Conservation (phyloP, 2,888 invertebrate species). For the Pammene fasciana region DNA sequence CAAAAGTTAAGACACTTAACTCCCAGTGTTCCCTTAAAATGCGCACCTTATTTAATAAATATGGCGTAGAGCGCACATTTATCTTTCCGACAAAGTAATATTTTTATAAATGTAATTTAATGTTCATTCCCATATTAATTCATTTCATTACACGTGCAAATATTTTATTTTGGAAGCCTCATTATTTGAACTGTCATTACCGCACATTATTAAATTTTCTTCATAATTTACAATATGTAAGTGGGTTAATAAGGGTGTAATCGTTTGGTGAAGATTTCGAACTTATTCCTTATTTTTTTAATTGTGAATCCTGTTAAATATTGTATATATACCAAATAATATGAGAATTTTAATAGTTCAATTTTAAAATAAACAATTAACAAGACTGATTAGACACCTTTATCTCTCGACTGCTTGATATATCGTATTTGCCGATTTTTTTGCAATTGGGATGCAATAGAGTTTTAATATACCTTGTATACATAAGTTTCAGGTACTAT, state of each 20-base stretch:
- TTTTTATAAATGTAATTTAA: slow-evolving; percentile 27
- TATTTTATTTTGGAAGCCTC: not conserved
- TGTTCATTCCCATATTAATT: not conserved
- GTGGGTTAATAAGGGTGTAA: not conserved
- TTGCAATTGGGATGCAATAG: too few relatives aligned
- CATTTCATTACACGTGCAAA: not conserved
- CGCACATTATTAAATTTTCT: not conserved
- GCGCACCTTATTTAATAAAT: slow-evolving; percentile 15
- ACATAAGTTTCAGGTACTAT: too few relatives aligned
- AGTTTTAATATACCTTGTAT: too few relatives aligned
- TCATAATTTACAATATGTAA: not conserved
- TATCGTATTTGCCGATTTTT: too few relatives aligned
- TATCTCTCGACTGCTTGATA: too few relatives aligned
- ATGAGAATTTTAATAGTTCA: too few relatives aligned
- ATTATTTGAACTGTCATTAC: not conserved
- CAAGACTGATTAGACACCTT: too few relatives aligned
- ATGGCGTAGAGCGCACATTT: slow-evolving; percentile 12
- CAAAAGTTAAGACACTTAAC: slow-evolving; percentile 33
- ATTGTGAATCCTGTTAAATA: not conserved
- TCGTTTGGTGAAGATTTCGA: not conserved
- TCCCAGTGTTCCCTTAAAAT: slow-evolving; percentile 16
- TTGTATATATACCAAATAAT: not conserved
- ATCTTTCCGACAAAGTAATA: slow-evolving; percentile 16
- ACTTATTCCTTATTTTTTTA: not conserved
- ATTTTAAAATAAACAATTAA: too few relatives aligned